Percentiles rank a stretch among this genome's conserved stretches.
phyloP scores from a whole-genome alignment of 2,888 invertebrate species.

The Eutolmus rufibarbis region DNA sequence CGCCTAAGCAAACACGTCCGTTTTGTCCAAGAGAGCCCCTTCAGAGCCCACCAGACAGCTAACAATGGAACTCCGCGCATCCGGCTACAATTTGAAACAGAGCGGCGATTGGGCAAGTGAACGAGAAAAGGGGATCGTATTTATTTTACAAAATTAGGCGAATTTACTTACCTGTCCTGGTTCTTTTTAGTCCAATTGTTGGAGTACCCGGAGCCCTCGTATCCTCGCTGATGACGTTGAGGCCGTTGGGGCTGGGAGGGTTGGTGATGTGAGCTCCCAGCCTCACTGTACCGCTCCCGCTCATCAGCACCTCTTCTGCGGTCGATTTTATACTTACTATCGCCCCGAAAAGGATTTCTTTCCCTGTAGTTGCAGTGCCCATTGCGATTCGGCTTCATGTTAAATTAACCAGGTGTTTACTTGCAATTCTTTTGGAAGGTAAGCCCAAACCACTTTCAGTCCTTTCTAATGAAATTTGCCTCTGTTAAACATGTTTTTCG shows the following conservation, averaged over 20 bases:
- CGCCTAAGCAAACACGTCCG: conserved; percentile 16
- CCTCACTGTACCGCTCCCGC: background rate
- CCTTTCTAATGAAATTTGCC: background rate
- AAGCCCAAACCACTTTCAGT: background rate
- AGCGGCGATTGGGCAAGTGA: background rate
- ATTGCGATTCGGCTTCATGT: background rate
- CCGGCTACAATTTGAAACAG: background rate
- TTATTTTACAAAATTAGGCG: background rate
- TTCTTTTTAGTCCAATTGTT: background rate
- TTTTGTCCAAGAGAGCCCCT: background rate
- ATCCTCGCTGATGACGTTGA: background rate
- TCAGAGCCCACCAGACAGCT: background rate
- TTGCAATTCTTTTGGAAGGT: background rate
- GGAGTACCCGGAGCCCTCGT: background rate
- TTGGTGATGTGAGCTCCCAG: background rate
- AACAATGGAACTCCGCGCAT: background rate
- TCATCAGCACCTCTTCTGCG: background rate
- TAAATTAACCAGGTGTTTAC: background rate
- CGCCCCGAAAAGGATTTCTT: background rate
- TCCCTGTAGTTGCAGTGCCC: background rate
- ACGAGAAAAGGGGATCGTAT: background rate
- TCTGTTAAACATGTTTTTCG: background rate
- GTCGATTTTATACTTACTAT: background rate
- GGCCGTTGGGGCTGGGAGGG: background rate
- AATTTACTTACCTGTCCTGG: background rate